A percentile compares a stretch with the other conserved stretches of the same genome.
Evolutionary conservation across 2,888 invertebrate species (phyloP).

Genomic region (Amaurobius ferox): DNA sequence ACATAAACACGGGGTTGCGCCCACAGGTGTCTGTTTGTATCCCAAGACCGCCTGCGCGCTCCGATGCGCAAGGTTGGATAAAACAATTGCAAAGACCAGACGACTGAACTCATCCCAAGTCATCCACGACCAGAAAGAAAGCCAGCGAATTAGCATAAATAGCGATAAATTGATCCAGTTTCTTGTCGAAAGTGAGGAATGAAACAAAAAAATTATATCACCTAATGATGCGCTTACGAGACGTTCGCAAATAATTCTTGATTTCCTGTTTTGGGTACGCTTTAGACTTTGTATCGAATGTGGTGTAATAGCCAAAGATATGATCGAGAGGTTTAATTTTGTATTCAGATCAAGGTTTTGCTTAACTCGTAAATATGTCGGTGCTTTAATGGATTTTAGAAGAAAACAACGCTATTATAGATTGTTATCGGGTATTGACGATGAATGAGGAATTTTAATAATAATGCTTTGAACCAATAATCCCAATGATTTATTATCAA

Average conservation of each 20-base stretch:
- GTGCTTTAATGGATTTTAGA: too few species aligned
- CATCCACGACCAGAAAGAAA: not conserved
- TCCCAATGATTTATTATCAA: too few species aligned
- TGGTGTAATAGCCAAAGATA: not conserved
- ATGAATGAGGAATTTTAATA: too few species aligned
- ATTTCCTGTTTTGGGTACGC: not conserved
- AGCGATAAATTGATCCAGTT: constrained; percentile 46
- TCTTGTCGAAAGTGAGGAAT: not conserved
- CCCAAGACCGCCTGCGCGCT: not conserved
- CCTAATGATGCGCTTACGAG: not conserved
- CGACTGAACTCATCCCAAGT: not conserved
- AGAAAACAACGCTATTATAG: too few species aligned
- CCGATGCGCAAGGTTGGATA: not conserved
- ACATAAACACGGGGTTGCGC: not conserved
- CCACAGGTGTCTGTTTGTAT: not conserved
- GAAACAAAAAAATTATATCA: not conserved
- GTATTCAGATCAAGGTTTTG: not conserved
- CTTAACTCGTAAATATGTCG: too few species aligned
- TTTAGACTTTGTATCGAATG: not conserved
- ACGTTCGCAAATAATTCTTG: not conserved
- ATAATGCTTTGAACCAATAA: too few species aligned
- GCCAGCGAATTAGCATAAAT: constrained; percentile 35
- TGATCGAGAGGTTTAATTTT: not conserved
- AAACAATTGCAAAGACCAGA: not conserved
- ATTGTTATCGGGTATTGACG: too few species aligned